Base-by-base conservation (phyloP, 1,140 invertebrate genomes). In the Drosophila watanabei region DNA sequence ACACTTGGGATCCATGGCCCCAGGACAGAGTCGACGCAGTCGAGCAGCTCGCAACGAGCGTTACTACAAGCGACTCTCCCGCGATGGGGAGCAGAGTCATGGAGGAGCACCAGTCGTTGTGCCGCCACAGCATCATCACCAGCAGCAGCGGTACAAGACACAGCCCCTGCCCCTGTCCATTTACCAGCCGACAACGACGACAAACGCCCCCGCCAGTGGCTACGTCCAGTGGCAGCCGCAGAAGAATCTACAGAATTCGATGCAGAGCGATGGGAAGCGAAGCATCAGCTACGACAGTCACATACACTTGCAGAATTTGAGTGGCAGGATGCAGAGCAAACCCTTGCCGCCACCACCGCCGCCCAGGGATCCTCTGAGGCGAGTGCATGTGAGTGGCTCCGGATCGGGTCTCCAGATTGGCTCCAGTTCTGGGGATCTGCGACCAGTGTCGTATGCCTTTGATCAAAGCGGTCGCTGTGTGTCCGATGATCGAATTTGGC, bases 31-130 rank as follows among this genome's bases (percentile, higher is more conserved):
- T 65, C 93, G 94, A 18, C 93, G 93, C 62, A 94, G 95, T 30
- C 94, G 97, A 59, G 95, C 95, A 20, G 96, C 97, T 0, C 94
- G 97, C 77, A 97, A 96, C 52, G 97, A 97, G 92, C 94, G 97
- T 35, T 97, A 97, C 80, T 95, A 96, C 51, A 96, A 96, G 85
- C 94, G 97, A 37, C 93, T 97, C 54, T 96, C 96, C 5, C 94
- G 95, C 41, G 96, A 97, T 66, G 96, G 94, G 24, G 94, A 94
- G 63, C 82, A 95, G 4, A 95, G 95, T 65, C 95, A 94, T 81
- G 95, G 95, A 85, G 94, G 94, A 33, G 94, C 83, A 28, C 83
- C 87, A 0, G 52, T n/a, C 1, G 63, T 72, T 8, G n/a, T 20
- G 3, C 65, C 39, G 28, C 64, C 54, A 7, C 63, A 46, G 8